Base-by-base conservation (phyloP, 2,888 invertebrate genomes). In the Pandemis corylana region DNA sequence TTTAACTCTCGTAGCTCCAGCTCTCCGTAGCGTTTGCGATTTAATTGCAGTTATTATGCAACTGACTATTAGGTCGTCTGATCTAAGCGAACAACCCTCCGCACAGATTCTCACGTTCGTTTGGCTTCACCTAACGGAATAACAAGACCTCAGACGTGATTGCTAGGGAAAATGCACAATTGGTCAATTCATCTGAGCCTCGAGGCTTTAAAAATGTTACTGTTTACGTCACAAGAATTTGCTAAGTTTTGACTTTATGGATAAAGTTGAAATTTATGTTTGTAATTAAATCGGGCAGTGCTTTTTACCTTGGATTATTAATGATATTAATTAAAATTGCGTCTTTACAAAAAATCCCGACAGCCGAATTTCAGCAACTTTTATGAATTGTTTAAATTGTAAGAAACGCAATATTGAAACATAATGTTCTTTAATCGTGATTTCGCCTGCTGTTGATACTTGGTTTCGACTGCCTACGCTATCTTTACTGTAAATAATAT, bases 31-130 rank as follows among this genome's bases (percentile, higher is more conserved):
- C 78, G 85, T 81, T 81, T 79, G 78, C 81, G 79, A 85, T 85
- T 83, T 88, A 90, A 92, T 91, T 88, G 85, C 86, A 87, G 88
- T 88, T 87, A 90, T 92, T 91, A 89, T 84, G 83, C 82, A 84
- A 85, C 82, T 80, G 81, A 78, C 83, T 78, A 87, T 88, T 89
- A 87, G 83, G 80, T 85, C 83, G 84, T 84, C 76, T 63, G 77
- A 66, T 69, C 72, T 76, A 77, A 56, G 78, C 76, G 80, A 83
- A 83, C 80, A 85, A 83, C 79, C 79, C 80, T 79, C 82, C 78
- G 79, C 79, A 81, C 77, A 79, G 81, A 79, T 85, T 85, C 83
- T 83, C 84, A 84, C 84, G 82, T 83, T 81, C 82, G 80, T 81
- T 80, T 81, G 81, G 85, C 83, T 84, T 82, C 84, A 78, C 80